Evolutionary conservation across 1,140 invertebrate species (phyloP).

Genomic region (Branchinecta lindahli): DNA sequence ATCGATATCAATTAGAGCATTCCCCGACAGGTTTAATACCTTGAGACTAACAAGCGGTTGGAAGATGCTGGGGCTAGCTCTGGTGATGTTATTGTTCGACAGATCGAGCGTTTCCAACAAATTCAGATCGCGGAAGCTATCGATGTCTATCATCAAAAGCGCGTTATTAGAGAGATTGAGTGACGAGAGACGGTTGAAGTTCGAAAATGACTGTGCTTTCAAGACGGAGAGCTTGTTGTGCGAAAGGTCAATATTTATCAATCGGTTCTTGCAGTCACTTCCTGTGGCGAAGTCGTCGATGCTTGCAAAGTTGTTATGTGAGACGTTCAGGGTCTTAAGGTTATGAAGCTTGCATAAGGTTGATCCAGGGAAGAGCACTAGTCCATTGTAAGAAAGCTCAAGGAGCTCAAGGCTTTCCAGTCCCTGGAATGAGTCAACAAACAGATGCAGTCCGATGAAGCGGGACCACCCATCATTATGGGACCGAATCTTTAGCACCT

Average conservation of each 20-base stretch:
- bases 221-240: conserved; percentile 46
- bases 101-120: conserved; percentile 46
- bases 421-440: not conserved
- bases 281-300: conserved; percentile 38
- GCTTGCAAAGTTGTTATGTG: conserved; percentile 32
- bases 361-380: conserved; percentile 55
- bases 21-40: conserved; percentile 59
- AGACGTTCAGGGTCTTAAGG: conserved; percentile 45
- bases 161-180: conserved; percentile 68
- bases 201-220: not conserved
- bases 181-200: not conserved
- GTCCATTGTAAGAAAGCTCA: conserved; percentile 60
- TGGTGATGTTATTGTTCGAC: conserved; percentile 50
- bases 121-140: conserved; percentile 51
- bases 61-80: conserved; percentile 61
- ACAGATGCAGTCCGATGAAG: conserved; percentile 33
- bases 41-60: conserved; percentile 58
- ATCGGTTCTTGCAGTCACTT: conserved; percentile 19
- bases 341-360: conserved; percentile 41
- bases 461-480: conserved; percentile 76
- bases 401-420: conserved; percentile 47
- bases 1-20: conserved; percentile 60
- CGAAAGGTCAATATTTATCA: conserved; percentile 34
- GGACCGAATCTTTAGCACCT: conserved; percentile 67
- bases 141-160: conserved; percentile 56